Base-by-base conservation (phyloP, 1,140 invertebrate species). In the Mamestra configurata region DNA sequence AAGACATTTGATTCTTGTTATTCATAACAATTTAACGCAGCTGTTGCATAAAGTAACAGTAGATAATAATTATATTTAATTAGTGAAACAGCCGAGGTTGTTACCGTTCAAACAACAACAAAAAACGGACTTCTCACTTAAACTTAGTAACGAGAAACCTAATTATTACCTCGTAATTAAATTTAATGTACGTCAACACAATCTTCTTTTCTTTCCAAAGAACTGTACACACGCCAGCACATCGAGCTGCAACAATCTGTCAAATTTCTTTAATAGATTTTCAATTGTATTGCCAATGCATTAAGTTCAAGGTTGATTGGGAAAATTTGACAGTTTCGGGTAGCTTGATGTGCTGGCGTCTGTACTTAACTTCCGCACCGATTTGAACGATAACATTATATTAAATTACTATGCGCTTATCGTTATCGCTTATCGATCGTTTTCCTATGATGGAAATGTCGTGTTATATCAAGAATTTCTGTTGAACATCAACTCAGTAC, bases 41-140 rank as follows among this genome's bases (percentile, higher is more conserved):
- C 35, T 35, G 18, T 64, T 64, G 35, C 59, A 64, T 64, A 37
- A 57, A 64, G 35, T 64, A 64, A 64, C 59, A 64, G 59, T 64
- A 64, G 59, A 64, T 40, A 64, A 64, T 64, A 64, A 64, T 64
- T 40, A 64, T 64, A 35, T 64, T 20, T 64, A 64, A 64, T 64
- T 64, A 64, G 59, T 64, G 7, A 4, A 20, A 64, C n/a, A 64
- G 7, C 4, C 31, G 18, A 64, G 18, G 1, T n/a, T 11, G 35
- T n/a, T 64, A 64, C 59, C 59, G 59, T 64, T 40, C 18, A 40
- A 64, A 64, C 10, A 5, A 64, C 18, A 18, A 37, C 13, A 61
- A 61, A 35, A 59, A 27, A 59, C 13, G 13, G 11, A 59, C 22
- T 31, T 1, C n/a, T 40, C 1, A 40, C 6, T 10, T 40, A 7